These are phyloP conservation scores for Euwallacea similis DNA, from an alignment of 1,140 invertebrate genomes.

Conservation along the genomic window DNA sequence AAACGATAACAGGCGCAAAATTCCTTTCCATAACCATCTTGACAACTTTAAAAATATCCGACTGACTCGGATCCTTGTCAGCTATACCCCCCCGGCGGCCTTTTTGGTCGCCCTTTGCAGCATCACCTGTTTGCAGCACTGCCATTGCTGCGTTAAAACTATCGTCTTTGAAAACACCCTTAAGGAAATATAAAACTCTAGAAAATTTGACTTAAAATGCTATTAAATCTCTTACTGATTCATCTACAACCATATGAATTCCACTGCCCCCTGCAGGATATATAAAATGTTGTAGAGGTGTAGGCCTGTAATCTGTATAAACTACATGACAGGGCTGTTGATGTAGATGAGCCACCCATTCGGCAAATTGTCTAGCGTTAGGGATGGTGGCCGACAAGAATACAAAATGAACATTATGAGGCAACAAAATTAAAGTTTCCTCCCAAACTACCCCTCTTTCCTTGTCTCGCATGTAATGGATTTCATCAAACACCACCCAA, in stretches of 20 bases:
- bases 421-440: slow-evolving; percentile 96
- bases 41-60: slow-evolving; percentile 96
- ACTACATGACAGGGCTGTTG: slow-evolving; percentile 98
- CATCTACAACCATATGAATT: slow-evolving; percentile 95
- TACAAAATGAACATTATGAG: slow-evolving; percentile 98
- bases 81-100: slow-evolving; percentile 69
- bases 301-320: slow-evolving; percentile 97
- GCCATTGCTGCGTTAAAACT: slow-evolving; percentile 97
- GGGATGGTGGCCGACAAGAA: slow-evolving; percentile 99
- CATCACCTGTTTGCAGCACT: slow-evolving; percentile 75
- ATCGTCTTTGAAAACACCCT: slow-evolving; percentile 93
- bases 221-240: slow-evolving; percentile 64
- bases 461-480: slow-evolving; percentile 99
- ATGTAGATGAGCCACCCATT: slow-evolving; percentile 98
- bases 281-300: slow-evolving; percentile 97
- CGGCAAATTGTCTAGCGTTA: slow-evolving; percentile 96
- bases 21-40: slow-evolving; percentile 99
- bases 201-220: not conserved
- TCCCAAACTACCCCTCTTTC: slow-evolving; percentile 99
- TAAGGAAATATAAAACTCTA: slow-evolving; percentile 4
- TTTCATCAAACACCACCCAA: slow-evolving; percentile 99
- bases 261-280: slow-evolving; percentile 94
- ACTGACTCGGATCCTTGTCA: slow-evolving; percentile 66
- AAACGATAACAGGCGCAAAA: slow-evolving; percentile 97
- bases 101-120: slow-evolving; percentile 73